Percentiles rank a stretch among this genome's conserved stretches.
Conservation (phyloP, 2,113 vertebrate species). For the Scytalopus superciliaris region DNA sequence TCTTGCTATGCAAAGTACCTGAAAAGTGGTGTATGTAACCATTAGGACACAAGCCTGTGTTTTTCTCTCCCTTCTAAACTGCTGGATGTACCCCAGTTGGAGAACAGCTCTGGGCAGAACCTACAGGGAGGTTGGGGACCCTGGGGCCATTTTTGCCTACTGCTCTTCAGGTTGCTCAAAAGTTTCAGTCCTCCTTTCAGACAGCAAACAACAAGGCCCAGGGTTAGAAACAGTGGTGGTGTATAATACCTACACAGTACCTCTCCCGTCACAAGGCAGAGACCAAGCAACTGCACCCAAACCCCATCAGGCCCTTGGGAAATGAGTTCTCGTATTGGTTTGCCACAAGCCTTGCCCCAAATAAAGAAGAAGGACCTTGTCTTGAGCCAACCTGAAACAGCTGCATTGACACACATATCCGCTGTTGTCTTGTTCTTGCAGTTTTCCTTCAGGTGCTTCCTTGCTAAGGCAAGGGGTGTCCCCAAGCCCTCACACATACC, state of each 20-base stretch:
- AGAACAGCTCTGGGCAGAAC: not conserved
- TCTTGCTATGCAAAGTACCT: not conserved
- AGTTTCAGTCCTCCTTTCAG: not conserved
- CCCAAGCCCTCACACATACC: not conserved
- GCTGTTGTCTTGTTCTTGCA: not conserved
- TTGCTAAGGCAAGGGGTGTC: not conserved
- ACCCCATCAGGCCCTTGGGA: not conserved
- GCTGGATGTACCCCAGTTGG: not conserved
- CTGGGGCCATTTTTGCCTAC: not conserved
- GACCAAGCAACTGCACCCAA: not conserved
- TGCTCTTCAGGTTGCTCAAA: not conserved
- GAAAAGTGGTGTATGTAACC: not conserved
- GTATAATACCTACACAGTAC: fast-evolving
- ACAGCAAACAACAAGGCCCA: not conserved
- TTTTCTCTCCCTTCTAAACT: not conserved
- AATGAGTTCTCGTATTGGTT: not conserved
- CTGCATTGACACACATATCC: not conserved
- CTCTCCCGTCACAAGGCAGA: not conserved
- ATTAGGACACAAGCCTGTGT: not conserved
- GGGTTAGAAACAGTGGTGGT: not conserved
- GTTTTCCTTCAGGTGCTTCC: not conserved
- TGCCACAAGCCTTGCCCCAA: not conserved
- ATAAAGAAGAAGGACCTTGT: not conserved
- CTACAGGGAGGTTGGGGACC: not conserved
- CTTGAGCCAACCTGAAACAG: not conserved